Evolutionary conservation across 2,113 vertebrate species (phyloP), one percentile per base, ranked within the genome.

Genomic region (Parus major): DNA sequence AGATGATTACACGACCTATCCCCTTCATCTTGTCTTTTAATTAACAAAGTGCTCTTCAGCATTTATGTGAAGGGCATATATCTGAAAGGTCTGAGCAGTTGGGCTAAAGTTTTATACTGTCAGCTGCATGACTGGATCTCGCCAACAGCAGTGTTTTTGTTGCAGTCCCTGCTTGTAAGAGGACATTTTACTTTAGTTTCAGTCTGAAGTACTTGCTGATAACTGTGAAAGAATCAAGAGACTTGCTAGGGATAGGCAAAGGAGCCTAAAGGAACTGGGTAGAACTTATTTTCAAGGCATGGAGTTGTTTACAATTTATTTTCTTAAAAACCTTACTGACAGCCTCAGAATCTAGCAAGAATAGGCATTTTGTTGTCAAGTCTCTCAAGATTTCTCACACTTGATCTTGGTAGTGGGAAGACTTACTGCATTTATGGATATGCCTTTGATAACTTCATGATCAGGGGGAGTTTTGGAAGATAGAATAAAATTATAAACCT

Each of bases 401-500:
- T 95, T 91, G 63, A 86, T 44, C 2, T 3, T 86, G 71, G 63
- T 56, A 82, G 71, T 81, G 79, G 90, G 76, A 96, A 80, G 79
- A 57, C 68, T 77, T 91, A 29, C 52, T 83, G 55, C 44, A 73
- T 92, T 86, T 93, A 63, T 93, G 79, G 64, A n/a, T 88, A 46
- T 1, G 31, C 36, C 60, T 90, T 90, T 83, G 82, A 68, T 88
- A 90, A 71, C 60, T 94, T 86, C 56, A 68, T 71, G 72, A 64
- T 49, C 3, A 14, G 59, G 65, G 44, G 60, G 72, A 75, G 68
- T 86, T 76, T 81, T 76, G 73, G 35, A 88, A 56, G 44, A n/a
- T 44, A 80, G 61, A 90, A 94, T 94, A 81, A 96, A 97, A 82
- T 84, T 61, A 91, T 73, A 90, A 91, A 84, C 56, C 81, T 93